These are phyloP conservation scores for Pangasius larnaudii DNA, from an alignment of 2,797 vertebrate genomes.

Conservation along the genomic window DNA sequence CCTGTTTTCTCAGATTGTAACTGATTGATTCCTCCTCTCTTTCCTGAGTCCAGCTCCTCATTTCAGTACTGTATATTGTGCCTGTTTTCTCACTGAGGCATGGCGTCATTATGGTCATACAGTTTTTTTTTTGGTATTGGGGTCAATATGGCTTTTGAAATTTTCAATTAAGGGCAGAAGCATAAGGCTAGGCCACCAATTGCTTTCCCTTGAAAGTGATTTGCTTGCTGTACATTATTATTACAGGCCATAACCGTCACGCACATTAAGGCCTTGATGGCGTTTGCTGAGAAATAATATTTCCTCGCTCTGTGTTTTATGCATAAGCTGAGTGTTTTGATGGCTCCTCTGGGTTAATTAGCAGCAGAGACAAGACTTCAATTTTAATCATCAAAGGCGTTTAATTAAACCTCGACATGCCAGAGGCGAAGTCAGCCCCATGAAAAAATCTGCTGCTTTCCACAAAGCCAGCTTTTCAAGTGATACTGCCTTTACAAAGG, in stretches of 20 bases:
- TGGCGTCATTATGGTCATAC: constrained; percentile 29
- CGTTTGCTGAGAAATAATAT: constrained; percentile 73
- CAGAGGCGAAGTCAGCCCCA: constrained; percentile 50
- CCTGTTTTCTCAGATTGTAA: neutral
- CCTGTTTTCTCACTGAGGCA: constrained; percentile 2
- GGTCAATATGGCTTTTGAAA: constrained; percentile 51
- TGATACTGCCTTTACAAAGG: neutral
- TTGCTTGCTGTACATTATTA: constrained; percentile 59
- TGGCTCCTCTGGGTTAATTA: constrained; percentile 79
- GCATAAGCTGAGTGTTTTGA: constrained; percentile 69
- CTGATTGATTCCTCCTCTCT: neutral
- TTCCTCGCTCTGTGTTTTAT: constrained; percentile 79
- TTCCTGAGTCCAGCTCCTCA: neutral
- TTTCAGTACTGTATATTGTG: neutral
- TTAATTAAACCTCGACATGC: constrained; percentile 62
- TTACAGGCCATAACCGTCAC: constrained; percentile 56
- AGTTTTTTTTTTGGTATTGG: constrained; percentile 48
- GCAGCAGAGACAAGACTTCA: constrained; percentile 72
- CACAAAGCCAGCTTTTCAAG: neutral
- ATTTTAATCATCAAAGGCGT: constrained; percentile 54
- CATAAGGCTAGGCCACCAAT: constrained; percentile 52
- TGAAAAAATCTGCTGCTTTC: constrained; percentile 33
- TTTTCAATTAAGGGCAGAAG: constrained; percentile 60
- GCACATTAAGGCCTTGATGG: constrained; percentile 53
- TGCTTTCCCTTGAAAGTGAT: constrained; percentile 59